A percentile compares a stretch with the other conserved stretches of the same genome.
Evolutionary conservation across 2,797 vertebrate genomes (phyloP).

Genomic region (Discoglossus pictus): DNA sequence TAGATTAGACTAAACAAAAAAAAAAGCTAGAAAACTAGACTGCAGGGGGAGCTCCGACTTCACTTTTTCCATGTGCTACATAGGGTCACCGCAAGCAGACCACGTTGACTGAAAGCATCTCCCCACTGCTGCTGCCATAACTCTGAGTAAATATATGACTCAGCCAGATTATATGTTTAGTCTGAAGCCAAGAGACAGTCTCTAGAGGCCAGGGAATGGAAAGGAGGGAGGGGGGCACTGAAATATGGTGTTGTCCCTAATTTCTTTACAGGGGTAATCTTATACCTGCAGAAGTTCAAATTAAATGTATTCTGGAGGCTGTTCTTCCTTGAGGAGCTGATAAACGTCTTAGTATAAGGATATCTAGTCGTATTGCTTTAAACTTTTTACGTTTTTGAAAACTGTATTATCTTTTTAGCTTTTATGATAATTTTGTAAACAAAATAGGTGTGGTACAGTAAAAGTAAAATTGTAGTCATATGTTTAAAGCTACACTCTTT

Average conservation of each 20-base stretch:
- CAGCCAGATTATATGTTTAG: constrained; percentile 58
- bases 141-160: constrained; percentile 61
- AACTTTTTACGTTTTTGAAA: no score
- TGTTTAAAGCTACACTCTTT: no score
- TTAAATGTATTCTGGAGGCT: no score
- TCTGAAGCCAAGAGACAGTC: constrained; percentile 55
- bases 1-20: no score
- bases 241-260: constrained; percentile 47
- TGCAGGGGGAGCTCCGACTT: constrained; percentile 70
- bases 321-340: no score
- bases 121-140: constrained; percentile 53
- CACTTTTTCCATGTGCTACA: neutral
- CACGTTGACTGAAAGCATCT: constrained; percentile 52
- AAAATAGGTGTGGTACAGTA: no score
- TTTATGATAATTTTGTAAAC: no score
- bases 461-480: no score
- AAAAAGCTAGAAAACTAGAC: constrained; percentile 54
- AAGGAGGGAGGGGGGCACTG: constrained; percentile 44
- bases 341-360: no score
- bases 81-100: constrained; percentile 34
- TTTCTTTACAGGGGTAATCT: constrained; percentile 28
- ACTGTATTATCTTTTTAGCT: no score
- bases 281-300: constrained; percentile 1
- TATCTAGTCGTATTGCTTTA: no score
- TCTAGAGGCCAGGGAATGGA: constrained; percentile 34